Conservation (phyloP, 2,113 vertebrate species). For the Oryzias woworae region DNA sequence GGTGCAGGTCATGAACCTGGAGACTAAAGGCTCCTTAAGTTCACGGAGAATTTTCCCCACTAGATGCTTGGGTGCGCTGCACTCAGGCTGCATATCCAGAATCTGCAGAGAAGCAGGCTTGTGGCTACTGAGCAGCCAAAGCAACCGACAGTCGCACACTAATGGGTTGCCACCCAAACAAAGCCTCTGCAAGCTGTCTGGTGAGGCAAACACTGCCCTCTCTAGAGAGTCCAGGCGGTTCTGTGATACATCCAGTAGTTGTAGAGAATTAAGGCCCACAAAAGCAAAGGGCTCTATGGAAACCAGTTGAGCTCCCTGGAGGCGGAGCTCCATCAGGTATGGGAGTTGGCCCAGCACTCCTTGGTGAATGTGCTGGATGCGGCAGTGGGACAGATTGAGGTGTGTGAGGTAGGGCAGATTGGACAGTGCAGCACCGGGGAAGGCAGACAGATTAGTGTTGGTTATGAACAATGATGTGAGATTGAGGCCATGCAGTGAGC, state of each 20-base stretch:
- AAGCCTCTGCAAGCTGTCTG: conserved; percentile 88
- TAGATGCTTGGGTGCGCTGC: conserved; percentile 85
- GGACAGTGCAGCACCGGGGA: conserved; percentile 87
- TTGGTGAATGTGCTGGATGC: conserved; percentile 86
- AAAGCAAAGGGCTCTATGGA: conserved; percentile 90
- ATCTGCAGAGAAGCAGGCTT: conserved; percentile 88
- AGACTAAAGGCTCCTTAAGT: conserved; percentile 87
- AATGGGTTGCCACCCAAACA: conserved; percentile 92
- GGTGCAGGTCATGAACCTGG: conserved; percentile 93
- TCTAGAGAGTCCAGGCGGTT: conserved; percentile 92
- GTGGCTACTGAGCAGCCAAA: conserved; percentile 89
- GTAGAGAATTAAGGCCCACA: conserved; percentile 87
- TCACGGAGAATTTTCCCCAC: conserved; percentile 91
- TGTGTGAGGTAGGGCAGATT: conserved; percentile 92
- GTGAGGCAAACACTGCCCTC: conserved; percentile 86
- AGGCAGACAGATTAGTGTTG: conserved; percentile 89
- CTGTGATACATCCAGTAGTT: conserved; percentile 90
- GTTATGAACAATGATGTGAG: conserved; percentile 92
- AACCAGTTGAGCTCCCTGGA: conserved; percentile 86
- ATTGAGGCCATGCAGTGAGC: conserved; percentile 92
- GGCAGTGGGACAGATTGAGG: conserved; percentile 94
- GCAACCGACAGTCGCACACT: conserved; percentile 93
- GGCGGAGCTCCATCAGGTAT: conserved; percentile 88
- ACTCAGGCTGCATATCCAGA: conserved; percentile 88
- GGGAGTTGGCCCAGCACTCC: conserved; percentile 90